Evolutionary conservation across 64 coral and sea anemone species (phyloP).

Genomic region (Montipora sp.): DNA sequence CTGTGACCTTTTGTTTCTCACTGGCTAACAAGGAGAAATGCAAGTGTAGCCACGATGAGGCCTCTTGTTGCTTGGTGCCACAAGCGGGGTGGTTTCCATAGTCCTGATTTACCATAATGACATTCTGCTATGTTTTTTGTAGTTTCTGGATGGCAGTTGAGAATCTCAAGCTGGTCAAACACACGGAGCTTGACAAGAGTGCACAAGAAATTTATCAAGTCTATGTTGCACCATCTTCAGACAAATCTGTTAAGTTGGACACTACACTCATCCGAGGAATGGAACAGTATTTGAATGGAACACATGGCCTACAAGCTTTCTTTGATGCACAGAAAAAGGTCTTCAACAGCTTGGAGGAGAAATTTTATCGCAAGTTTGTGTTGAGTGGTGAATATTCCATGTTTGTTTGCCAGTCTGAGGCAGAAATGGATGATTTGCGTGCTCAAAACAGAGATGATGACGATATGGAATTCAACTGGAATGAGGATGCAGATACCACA

Average conservation of each 20-base stretch:
- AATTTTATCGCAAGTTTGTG: constrained; percentile 90
- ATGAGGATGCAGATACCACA: constrained; percentile 76
- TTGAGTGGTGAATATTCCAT: constrained; percentile 88
- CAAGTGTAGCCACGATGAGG: no score
- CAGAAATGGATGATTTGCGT: constrained; percentile 85
- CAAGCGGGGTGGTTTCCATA: no score
- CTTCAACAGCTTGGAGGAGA: constrained; percentile 76
- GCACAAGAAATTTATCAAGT: constrained; percentile 96
- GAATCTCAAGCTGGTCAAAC: constrained; percentile 82
- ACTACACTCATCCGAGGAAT: constrained; percentile 83
- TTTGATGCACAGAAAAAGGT: constrained; percentile 92
- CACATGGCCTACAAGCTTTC: constrained; percentile 66
- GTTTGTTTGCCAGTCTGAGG: constrained; percentile 89
- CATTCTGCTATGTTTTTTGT: not conserved
- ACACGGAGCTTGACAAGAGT: constrained; percentile 72
- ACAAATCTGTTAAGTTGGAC: constrained; percentile 92
- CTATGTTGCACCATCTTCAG: constrained; percentile 85
- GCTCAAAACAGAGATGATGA: constrained; percentile 79
- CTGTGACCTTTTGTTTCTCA: no score
- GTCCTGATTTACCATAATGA: no score
- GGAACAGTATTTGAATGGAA: constrained; percentile 83
- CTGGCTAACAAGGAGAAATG: no score
- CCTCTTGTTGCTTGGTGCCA: no score
- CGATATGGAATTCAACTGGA: constrained; percentile 81
- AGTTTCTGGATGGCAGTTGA: constrained; percentile 98